These are phyloP conservation scores for Vannuccia rotundouncinata DNA, from an alignment of 2,888 invertebrate genomes.

Conservation along the genomic window DNA sequence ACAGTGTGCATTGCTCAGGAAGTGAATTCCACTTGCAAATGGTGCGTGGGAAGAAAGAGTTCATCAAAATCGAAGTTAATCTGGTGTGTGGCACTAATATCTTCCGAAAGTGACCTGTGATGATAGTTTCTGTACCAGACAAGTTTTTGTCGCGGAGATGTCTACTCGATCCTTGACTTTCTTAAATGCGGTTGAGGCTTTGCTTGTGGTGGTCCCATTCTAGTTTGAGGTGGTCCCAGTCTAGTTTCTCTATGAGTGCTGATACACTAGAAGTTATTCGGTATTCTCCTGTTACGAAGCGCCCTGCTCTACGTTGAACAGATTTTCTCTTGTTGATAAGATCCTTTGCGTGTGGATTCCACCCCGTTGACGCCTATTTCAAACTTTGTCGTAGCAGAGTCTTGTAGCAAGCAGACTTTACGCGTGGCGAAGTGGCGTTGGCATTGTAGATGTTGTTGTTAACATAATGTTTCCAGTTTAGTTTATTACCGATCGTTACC, in stretches of 20 bases:
- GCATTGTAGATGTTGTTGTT: too few relatives aligned
- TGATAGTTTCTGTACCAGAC: not conserved
- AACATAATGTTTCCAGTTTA: too few relatives aligned
- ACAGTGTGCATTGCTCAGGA: not conserved
- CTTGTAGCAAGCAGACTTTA: too few relatives aligned
- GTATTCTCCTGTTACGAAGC: too few relatives aligned
- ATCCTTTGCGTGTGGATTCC: too few relatives aligned
- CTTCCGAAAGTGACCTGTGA: not conserved
- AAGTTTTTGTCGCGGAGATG: not conserved
- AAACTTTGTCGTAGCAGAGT: too few relatives aligned
- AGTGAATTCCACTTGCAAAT: constrained; percentile 17
- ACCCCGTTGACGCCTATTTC: too few relatives aligned
- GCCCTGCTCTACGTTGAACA: too few relatives aligned
- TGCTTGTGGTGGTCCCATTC: not conserved
- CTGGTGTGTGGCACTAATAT: not conserved
- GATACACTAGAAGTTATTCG: too few relatives aligned
- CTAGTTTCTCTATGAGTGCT: not conserved
- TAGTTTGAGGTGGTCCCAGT: not conserved
- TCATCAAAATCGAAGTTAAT: not conserved
- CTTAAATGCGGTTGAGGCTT: not conserved
- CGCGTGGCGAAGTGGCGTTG: too few relatives aligned
- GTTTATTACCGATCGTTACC: too few relatives aligned
- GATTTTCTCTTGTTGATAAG: too few relatives aligned
- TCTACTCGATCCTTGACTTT: not conserved
- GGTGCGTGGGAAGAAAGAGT: not conserved